A percentile compares a stretch with the other conserved stretches of the same genome.
These are phyloP conservation scores for Lagopus muta DNA, from an alignment of 2,113 vertebrate species.

Conservation along the genomic window DNA sequence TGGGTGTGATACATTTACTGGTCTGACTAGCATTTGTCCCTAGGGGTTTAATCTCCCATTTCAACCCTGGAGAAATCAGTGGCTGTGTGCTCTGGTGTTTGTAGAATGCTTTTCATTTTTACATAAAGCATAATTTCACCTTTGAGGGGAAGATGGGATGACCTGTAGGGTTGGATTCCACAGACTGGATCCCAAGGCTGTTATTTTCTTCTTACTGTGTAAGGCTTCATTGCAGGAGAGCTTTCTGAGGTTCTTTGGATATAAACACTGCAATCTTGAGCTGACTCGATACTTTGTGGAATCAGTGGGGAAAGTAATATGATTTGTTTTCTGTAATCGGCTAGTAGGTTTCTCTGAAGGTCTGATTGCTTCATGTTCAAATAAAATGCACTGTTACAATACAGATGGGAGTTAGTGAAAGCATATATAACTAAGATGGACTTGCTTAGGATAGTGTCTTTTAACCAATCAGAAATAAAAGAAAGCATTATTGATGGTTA, in stretches of 20 bases:
- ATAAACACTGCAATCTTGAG: slow-evolving; percentile 50
- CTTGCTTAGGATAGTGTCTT: slow-evolving; percentile 19
- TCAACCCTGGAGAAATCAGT: background rate
- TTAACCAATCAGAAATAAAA: slow-evolving; percentile 40
- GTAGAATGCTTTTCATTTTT: background rate
- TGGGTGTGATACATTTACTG: background rate
- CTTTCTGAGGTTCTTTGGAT: slow-evolving; percentile 34
- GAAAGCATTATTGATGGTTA: slow-evolving; percentile 9
- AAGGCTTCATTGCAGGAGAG: slow-evolving; percentile 22
- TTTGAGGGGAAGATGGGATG: background rate
- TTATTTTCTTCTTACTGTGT: background rate
- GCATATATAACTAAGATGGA: slow-evolving; percentile 23
- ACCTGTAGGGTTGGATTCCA: background rate
- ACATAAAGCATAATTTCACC: background rate
- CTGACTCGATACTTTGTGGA: slow-evolving; percentile 55
- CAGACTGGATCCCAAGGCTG: background rate
- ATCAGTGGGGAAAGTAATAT: slow-evolving; percentile 57
- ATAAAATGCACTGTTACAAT: slow-evolving; percentile 43
- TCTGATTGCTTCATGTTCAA: slow-evolving; percentile 55
- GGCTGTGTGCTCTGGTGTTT: background rate
- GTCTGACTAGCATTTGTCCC: background rate
- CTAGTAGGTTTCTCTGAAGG: slow-evolving; percentile 46
- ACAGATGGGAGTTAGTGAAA: slow-evolving; percentile 41
- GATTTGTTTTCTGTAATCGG: slow-evolving; percentile 66
- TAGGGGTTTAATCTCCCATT: background rate